Conservation (phyloP, 2,113 vertebrate genomes). For the Aptenodytes forsteri region DNA sequence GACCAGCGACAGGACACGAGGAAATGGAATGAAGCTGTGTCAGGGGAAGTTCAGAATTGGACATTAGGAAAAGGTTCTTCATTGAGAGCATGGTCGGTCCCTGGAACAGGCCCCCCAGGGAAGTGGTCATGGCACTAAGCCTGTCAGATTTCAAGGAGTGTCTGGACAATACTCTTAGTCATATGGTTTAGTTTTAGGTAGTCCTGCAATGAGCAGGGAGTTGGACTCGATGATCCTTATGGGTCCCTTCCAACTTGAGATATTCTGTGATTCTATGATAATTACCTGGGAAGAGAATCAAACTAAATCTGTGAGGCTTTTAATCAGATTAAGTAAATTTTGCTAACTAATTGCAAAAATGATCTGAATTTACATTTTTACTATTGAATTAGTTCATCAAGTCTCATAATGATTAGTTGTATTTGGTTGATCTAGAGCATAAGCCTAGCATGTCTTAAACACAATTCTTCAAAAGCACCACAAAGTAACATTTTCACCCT, state of each 20-base stretch:
- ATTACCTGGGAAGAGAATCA: not conserved
- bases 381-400: not conserved
- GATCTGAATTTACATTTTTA: not conserved
- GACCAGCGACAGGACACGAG: fast-evolving
- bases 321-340: not conserved
- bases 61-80: not conserved
- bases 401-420: not conserved
- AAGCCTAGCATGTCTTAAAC: not conserved
- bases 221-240: not conserved
- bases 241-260: not conserved
- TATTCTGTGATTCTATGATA: not conserved
- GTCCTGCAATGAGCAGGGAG: not conserved
- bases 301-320: not conserved
- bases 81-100: too few species aligned
- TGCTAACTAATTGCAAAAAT: not conserved
- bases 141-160: not conserved
- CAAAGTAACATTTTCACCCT: not conserved
- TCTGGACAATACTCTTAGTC: not conserved
- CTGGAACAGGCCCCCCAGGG: not conserved
- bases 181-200: not conserved
- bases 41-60: not conserved
- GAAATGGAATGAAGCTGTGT: not conserved
- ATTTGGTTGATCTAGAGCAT: not conserved
- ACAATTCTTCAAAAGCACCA: not conserved
- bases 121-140: not conserved